Base-by-base conservation (phyloP, 2,797 vertebrate species). In the Nannoperca australis region DNA sequence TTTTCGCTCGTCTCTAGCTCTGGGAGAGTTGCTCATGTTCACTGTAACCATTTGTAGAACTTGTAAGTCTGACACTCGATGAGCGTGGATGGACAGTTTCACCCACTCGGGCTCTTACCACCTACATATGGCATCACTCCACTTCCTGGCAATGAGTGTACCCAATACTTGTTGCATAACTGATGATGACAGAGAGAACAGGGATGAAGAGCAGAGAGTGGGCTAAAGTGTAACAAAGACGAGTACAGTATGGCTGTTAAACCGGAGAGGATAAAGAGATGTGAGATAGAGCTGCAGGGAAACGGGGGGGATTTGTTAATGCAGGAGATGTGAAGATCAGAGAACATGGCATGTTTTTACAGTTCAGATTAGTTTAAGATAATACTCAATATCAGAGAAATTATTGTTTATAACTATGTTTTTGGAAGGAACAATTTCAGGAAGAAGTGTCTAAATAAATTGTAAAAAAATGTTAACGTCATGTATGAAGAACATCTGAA, bases 91-190 rank as follows among this genome's bases (percentile, higher is more conserved):
- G 88, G 82, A 85, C 84, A 72, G 74, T 72, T 87, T 85, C 86
- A 78, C 87, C 91, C 89, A 88, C 86, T 51, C 49, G n/a, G 74
- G 76, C 84, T 88, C 81, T 84, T 51, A 76, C 69, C 88, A 32
- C 90, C 92, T 82, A 89, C 92, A 68, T 69, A 69, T 73, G 78
- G 86, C 88, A 84, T 78, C 77, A 67, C 86, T 89, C 76, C 72
- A 82, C 86, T 85, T 79, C 74, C 85, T 84, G 85, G 72, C 85
- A 75, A 51, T 27, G 73, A 87, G 88, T 51, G 73, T 77, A 78
- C 78, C 66, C 12, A 49, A n/a, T 73, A 59, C 68, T 78, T 78
- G 85, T 93, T 93, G 90, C 85, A 81, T 92, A 93, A 93, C 83
- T 42, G 74, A 67, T 74, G 85, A 86, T 83, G 88, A 78, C 62